A percentile compares a stretch with the other conserved stretches of the same genome.
phyloP scores from a whole-genome alignment of 2,888 invertebrate species.

The Ctena decussata region DNA sequence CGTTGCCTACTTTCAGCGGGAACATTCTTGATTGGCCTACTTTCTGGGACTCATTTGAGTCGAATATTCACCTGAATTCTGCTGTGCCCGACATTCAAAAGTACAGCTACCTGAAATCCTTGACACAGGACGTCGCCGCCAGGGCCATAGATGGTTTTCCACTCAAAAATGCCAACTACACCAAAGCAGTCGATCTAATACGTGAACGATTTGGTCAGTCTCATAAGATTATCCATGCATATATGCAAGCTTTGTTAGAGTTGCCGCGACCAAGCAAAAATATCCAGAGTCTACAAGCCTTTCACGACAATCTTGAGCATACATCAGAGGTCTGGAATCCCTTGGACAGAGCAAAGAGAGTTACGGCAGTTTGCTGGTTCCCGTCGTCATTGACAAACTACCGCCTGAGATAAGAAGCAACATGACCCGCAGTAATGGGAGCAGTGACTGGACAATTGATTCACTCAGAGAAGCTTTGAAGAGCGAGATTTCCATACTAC shows the following conservation, averaged over 20 bases:
- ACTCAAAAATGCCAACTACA: conserved; percentile 18
- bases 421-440: conserved; percentile 11
- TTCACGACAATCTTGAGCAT: conserved; percentile 42
- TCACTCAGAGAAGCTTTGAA: conserved; percentile 26
- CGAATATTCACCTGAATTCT: conserved; percentile 15
- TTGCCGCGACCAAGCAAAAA: conserved; percentile 16
- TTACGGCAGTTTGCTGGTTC: conserved; percentile 35
- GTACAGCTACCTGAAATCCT: conserved; percentile 16
- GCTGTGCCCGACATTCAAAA: conserved; percentile 5
- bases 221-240: conserved; percentile 9
- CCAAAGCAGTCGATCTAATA: not conserved
- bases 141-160: conserved; percentile 7
- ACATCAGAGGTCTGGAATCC: conserved; percentile 44
- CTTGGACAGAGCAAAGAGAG: conserved; percentile 35
- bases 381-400: conserved; percentile 40
- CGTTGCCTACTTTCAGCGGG: conserved; percentile 16
- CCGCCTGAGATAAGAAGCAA: conserved; percentile 19
- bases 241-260: conserved; percentile 34
- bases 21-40: conserved; percentile 4
- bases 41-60: conserved; percentile 29
- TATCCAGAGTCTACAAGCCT: conserved; percentile 2
- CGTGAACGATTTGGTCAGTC: conserved; percentile 15
- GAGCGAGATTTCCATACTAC: conserved; percentile 28
- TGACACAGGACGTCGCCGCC: conserved; percentile 3
- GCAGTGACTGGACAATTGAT: conserved; percentile 15